These are phyloP conservation scores for Nowickia ferox DNA, from an alignment of 2,888 invertebrate genomes.

Conservation along the genomic window DNA sequence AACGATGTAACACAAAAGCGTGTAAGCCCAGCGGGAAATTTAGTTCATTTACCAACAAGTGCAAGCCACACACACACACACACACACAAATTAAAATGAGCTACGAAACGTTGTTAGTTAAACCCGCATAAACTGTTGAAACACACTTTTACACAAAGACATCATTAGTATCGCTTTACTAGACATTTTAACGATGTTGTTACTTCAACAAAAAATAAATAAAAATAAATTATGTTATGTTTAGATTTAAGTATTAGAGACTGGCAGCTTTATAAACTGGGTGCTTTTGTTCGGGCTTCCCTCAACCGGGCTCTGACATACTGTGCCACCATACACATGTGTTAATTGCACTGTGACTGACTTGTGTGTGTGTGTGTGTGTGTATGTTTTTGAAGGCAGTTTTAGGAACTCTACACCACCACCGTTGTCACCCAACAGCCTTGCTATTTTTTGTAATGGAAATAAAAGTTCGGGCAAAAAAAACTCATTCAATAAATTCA, in stretches of 20 bases:
- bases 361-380: slow-evolving; percentile 39
- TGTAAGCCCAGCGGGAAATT: slow-evolving; percentile 69
- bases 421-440: slow-evolving; percentile 21
- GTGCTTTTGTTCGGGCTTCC: slow-evolving; percentile 45
- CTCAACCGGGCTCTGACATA: slow-evolving; percentile 35
- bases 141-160: slow-evolving; percentile 39
- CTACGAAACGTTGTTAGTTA: slow-evolving; percentile 31
- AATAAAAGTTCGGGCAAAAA: slow-evolving; percentile 15
- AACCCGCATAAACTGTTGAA: slow-evolving; percentile 49
- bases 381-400: slow-evolving; percentile 48
- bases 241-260: neutral
- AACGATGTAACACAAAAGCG: slow-evolving; percentile 50
- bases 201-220: neutral
- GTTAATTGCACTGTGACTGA: slow-evolving; percentile 63
- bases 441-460: slow-evolving; percentile 14
- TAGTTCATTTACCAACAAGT: slow-evolving; percentile 65
- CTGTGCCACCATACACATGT: slow-evolving; percentile 58
- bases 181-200: slow-evolving; percentile 55
- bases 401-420: slow-evolving; percentile 2
- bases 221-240: neutral
- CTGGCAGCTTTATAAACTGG: slow-evolving; percentile 44
- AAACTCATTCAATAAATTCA: slow-evolving; percentile 15
- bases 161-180: slow-evolving; percentile 67
- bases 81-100: slow-evolving; percentile 30
- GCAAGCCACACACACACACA: slow-evolving; percentile 13